Evolutionary conservation across 2,888 invertebrate genomes (phyloP), one percentile per base, ranked within the genome.

Genomic region (Lasioglossum leucozonium): DNA sequence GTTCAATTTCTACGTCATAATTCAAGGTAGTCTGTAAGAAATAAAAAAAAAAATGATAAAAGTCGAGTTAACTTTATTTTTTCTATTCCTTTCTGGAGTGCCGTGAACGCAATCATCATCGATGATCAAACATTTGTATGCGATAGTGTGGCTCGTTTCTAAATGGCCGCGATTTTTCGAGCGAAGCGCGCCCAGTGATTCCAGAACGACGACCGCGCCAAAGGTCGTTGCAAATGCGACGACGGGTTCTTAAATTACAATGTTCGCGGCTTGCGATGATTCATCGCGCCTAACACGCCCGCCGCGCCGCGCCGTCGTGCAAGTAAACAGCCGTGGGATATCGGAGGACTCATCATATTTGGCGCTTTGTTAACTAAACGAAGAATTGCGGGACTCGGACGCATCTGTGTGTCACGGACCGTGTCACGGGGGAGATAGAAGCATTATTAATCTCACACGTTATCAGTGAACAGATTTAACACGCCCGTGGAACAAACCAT

Each of bases 201-300:
- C 71, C 72, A 67, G 40, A 26, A 18, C 26, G 47, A 11, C 16
- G 30, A 67, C 34, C 44, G 22, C 26, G 77, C n/a, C 13, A 26
- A 79, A 67, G 69, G 58, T 42, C 71, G 71, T 6, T n/a, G 51
- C 58, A 44, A 77, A 72, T 51, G 51, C 80, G 34, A 65, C 80
- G 34, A 65, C 47, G 76, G 79, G 51, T 67, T 86, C 84, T 84
- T 87, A 85, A 89, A 88, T 90, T 88, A 87, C 87, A 72, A 83
- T 47, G 65, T 87, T 74, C 75, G 81, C 76, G 80, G 84, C 83
- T 76, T 67, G 71, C 71, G 89, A 86, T 89, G 90, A 90, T 88
- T 90, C 90, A 89, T 82, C 83, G 79, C 10, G n/a, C 58, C 51
- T 67, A 86, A 83, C 79, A 67, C 77, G 62, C n/a, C 51, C n/a